A percentile compares a stretch with the other conserved stretches of the same genome.
Conservation (phyloP, 1,140 invertebrate species). For the Bombus cullumanus region DNA sequence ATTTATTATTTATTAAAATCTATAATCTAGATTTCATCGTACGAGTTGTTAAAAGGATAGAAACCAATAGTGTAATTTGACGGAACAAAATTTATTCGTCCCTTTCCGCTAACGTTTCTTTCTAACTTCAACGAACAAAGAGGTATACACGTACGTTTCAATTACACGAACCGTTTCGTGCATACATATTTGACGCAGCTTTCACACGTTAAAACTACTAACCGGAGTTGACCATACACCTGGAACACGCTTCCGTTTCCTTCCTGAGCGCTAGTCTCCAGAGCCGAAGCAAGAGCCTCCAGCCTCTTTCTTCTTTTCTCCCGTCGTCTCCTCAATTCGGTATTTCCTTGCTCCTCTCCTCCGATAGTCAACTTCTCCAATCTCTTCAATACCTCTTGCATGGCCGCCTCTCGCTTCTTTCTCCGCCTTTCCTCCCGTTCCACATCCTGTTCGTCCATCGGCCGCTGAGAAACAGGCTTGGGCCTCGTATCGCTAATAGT, state of each 20-base stretch:
- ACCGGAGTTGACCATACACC: constrained; percentile 80
- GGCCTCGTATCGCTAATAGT: not conserved
- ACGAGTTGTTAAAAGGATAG: too few species aligned
- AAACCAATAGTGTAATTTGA: fast-evolving
- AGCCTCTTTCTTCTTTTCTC: constrained; percentile 78
- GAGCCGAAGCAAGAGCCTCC: constrained; percentile 75
- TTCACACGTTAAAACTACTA: not conserved
- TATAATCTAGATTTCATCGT: too few species aligned
- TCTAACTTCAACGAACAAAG: fast-evolving
- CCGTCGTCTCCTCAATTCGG: constrained; percentile 73
- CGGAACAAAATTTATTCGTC: too few species aligned
- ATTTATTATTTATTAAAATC: too few species aligned
- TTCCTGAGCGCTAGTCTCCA: constrained; percentile 77
- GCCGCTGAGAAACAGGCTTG: not conserved
- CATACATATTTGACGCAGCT: too few species aligned
- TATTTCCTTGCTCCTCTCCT: constrained; percentile 76
- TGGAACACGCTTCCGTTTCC: constrained; percentile 78
- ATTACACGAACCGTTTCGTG: too few species aligned
- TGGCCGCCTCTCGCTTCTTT: constrained; percentile 77
- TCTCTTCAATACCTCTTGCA: constrained; percentile 76
- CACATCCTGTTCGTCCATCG: constrained; percentile 58
- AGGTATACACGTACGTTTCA: too few species aligned
- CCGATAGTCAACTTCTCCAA: constrained; percentile 80
- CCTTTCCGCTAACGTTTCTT: too few species aligned
- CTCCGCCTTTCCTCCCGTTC: constrained; percentile 72